Conservation (phyloP, 2,113 vertebrate species). For the Ibidorhyncha struthersii region DNA sequence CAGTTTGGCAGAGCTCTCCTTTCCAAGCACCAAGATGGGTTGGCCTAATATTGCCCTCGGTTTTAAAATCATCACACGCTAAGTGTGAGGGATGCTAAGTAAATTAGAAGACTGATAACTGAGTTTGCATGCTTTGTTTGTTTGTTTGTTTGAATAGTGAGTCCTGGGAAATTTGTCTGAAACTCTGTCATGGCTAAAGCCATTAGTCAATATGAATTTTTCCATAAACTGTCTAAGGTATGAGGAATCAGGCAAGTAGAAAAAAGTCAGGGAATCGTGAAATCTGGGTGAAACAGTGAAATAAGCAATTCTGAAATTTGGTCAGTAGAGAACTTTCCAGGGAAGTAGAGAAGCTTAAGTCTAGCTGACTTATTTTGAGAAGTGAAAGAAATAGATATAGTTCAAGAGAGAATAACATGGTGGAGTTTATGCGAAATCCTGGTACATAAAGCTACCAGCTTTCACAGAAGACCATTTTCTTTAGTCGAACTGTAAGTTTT, state of each 20-base stretch:
- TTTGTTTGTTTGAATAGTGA: not conserved
- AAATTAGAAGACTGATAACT: not conserved
- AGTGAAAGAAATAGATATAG: not conserved
- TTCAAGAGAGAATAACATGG: not conserved
- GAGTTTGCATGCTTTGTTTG: not conserved
- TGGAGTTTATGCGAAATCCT: not conserved
- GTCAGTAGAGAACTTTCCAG: not conserved
- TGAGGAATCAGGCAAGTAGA: rapidly evolving
- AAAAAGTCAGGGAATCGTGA: not conserved
- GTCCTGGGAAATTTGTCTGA: not conserved
- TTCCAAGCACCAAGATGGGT: not conserved
- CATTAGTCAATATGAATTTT: not conserved
- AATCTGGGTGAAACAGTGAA: not conserved
- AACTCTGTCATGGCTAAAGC: not conserved
- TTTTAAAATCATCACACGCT: not conserved
- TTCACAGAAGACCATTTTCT: not conserved
- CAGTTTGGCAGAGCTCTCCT: not conserved
- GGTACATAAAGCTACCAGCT: not conserved
- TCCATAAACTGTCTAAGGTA: not conserved
- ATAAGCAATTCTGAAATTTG: not conserved
- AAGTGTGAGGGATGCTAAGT: not conserved
- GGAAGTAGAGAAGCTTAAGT: not conserved
- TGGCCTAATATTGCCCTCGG: not conserved
- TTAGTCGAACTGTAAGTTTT: not conserved
- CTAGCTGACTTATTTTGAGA: not conserved